Evolutionary conservation across 37 sponge, comb jelly and placozoan genomes (phyloP).

Genomic region (Ianthella basta): DNA sequence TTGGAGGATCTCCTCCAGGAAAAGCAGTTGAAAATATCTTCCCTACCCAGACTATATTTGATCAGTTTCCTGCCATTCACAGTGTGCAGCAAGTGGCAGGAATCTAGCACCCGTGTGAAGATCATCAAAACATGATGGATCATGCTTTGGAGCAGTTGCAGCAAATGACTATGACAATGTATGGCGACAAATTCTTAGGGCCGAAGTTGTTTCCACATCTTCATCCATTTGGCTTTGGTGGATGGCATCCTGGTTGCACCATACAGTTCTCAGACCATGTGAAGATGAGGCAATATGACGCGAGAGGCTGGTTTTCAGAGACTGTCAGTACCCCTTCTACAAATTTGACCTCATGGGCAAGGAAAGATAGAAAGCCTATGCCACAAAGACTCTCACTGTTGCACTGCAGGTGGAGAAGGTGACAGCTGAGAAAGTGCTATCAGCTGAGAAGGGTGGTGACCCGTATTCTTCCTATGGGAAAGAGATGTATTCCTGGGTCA

Average conservation of each 20-base stretch:
- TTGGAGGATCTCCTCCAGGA: not conserved
- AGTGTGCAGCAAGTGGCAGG: not conserved
- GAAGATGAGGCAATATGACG: not conserved
- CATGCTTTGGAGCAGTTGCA: not conserved
- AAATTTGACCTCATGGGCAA: conserved; percentile 10
- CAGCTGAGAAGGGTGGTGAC: not conserved
- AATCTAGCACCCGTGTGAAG: not conserved
- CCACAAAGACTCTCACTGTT: no score
- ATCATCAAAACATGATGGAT: not conserved
- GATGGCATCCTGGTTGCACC: not conserved
- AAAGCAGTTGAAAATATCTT: not conserved
- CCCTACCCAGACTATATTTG: conserved; percentile 7
- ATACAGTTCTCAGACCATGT: not conserved
- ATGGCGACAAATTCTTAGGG: not conserved
- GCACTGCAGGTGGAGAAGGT: no score
- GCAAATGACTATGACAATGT: not conserved
- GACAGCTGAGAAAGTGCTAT: no score
- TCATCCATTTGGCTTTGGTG: not conserved
- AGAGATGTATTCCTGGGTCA: not conserved
- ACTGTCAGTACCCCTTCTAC: not conserved
- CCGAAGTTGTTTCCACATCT: not conserved
- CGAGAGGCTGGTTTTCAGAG: not conserved
- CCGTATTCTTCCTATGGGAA: not conserved
- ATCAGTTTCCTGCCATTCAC: not conserved
- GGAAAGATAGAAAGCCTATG: not conserved